A percentile compares a stretch with the other conserved stretches of the same genome.
These are phyloP conservation scores for Piezodorus guildinii DNA, from an alignment of 1,140 invertebrate species.

Conservation along the genomic window DNA sequence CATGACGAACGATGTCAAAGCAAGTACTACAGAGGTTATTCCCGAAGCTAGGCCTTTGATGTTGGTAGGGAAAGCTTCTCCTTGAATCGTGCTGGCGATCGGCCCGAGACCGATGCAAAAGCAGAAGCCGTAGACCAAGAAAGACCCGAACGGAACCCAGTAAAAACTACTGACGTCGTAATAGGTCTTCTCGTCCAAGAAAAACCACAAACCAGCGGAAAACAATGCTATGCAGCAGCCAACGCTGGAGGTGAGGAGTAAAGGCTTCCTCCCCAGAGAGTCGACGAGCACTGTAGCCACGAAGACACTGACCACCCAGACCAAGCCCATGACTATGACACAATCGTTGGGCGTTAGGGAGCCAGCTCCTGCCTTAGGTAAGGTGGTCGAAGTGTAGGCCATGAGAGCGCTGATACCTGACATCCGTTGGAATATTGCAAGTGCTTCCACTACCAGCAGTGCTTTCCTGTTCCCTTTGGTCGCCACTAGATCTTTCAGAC, in stretches of 20 bases:
- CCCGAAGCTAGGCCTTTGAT: slow-evolving; percentile 56
- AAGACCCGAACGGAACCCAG: slow-evolving; percentile 49
- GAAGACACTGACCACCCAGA: slow-evolving; percentile 52
- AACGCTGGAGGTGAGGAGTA: slow-evolving; percentile 48
- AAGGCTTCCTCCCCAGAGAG: slow-evolving; percentile 51
- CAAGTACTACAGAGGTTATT: slow-evolving; percentile 55
- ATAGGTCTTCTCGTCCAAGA: slow-evolving; percentile 41
- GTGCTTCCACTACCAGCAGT: slow-evolving; percentile 46
- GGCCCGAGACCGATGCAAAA: slow-evolving; percentile 58
- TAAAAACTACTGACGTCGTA: slow-evolving; percentile 37
- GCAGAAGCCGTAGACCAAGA: slow-evolving; percentile 55
- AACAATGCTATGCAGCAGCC: slow-evolving; percentile 39
- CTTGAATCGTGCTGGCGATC: slow-evolving; percentile 56
- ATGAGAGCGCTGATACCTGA: slow-evolving; percentile 63
- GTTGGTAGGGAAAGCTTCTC: slow-evolving; percentile 60
- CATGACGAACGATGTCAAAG: slow-evolving; percentile 56
- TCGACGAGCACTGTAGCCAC: slow-evolving; percentile 55
- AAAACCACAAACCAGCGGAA: slow-evolving; percentile 42
- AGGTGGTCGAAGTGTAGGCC: slow-evolving; percentile 62
- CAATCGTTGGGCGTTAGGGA: slow-evolving; percentile 38
- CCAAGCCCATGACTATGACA: slow-evolving; percentile 51
- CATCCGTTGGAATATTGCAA: slow-evolving; percentile 63
- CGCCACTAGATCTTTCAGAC: slow-evolving; percentile 41
- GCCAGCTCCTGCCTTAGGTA: slow-evolving; percentile 40
- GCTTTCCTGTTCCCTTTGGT: slow-evolving; percentile 48